Conservation (phyloP, 2,888 invertebrate genomes). For the Meteorus cinctellus region DNA sequence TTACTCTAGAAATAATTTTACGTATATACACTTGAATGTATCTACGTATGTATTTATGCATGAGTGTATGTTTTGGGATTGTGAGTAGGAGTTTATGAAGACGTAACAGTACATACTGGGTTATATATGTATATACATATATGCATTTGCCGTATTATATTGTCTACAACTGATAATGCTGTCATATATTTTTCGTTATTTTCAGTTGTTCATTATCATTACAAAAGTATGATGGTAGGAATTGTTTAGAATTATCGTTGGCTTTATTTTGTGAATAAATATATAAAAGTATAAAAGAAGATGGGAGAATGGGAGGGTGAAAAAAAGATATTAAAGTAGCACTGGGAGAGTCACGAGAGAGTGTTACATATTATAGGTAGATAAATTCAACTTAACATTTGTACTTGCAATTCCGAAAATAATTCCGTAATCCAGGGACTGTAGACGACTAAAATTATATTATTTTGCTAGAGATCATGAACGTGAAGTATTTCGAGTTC, state of each 20-base stretch:
- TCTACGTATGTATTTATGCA: no score
- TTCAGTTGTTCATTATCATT: neutral
- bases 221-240: neutral
- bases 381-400: neutral
- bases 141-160: neutral
- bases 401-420: slow-evolving; percentile 27
- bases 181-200: neutral
- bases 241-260: neutral
- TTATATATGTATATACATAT: neutral
- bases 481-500: neutral
- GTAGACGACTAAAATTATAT: slow-evolving; percentile 15
- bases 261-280: neutral
- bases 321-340: neutral
- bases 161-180: neutral
- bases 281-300: neutral
- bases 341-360: neutral
- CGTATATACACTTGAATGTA: neutral
- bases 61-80: neutral
- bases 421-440: slow-evolving; percentile 28
- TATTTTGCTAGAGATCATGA: slow-evolving; percentile 13
- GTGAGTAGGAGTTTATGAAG: neutral
- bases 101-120: slow-evolving; percentile 1
- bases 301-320: neutral
- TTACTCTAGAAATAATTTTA: neutral
- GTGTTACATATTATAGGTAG: neutral